Percentiles rank a stretch among this genome's conserved stretches.
These are phyloP conservation scores for Eretmochelys imbricata DNA, from an alignment of 2,113 vertebrate genomes.

Conservation along the genomic window DNA sequence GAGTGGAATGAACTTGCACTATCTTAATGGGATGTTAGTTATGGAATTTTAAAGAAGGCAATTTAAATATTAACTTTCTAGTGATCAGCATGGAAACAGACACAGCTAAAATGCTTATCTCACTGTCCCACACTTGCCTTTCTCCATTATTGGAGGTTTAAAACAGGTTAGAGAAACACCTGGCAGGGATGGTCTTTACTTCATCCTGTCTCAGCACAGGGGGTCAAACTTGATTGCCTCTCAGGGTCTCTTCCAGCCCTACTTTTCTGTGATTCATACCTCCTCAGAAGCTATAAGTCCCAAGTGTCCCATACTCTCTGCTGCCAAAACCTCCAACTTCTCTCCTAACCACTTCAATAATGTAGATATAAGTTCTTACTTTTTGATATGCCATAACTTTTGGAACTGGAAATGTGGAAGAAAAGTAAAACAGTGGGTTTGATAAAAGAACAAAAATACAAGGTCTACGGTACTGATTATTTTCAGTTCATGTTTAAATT, in stretches of 20 bases:
- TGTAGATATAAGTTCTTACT: background rate
- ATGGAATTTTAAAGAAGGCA: background rate
- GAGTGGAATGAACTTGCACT: rapidly evolving
- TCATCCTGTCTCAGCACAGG: background rate
- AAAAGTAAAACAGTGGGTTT: background rate
- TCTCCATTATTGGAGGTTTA: background rate
- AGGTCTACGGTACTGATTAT: background rate
- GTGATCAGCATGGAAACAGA: background rate
- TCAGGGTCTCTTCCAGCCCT: background rate
- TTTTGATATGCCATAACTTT: background rate
- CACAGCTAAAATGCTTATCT: background rate
- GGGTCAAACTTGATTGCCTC: background rate
- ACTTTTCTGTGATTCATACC: background rate
- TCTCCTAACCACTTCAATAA: background rate
- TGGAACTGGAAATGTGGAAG: background rate
- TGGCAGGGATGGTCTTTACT: background rate
- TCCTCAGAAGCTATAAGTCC: background rate
- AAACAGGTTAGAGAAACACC: background rate
- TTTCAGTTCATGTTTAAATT: background rate
- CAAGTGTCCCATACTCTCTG: background rate
- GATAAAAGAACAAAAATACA: background rate
- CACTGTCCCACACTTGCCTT: background rate
- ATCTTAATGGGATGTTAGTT: background rate
- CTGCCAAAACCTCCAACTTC: background rate
- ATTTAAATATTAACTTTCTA: too few species aligned